Conservation (phyloP, 2,888 invertebrate genomes). For the Diogma glabrata region DNA sequence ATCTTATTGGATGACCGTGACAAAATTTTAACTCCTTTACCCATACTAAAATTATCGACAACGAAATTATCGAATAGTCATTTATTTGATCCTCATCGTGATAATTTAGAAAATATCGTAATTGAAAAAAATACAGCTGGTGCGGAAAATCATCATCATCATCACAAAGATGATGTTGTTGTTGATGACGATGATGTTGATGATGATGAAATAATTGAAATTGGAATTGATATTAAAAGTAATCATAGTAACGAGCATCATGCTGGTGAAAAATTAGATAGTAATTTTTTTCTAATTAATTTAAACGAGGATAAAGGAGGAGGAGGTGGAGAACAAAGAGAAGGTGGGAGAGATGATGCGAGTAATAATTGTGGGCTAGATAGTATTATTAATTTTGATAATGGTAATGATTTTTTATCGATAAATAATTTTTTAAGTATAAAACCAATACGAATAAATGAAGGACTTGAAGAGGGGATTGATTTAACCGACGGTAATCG, state of each 20-base stretch:
- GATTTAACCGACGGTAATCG: constrained; percentile 35
- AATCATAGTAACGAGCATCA: too few relatives aligned
- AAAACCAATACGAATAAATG: constrained; percentile 51
- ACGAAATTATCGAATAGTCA: constrained; percentile 17
- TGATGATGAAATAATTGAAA: too few relatives aligned
- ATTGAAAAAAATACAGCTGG: constrained; percentile 11
- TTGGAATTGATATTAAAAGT: too few relatives aligned
- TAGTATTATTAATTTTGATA: too few relatives aligned
- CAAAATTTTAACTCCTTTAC: constrained; percentile 9
- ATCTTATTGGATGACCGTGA: too few relatives aligned
- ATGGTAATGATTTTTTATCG: too few relatives aligned
- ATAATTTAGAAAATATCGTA: too few relatives aligned
- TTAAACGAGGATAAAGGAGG: constrained; percentile 9
- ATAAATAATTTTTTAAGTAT: constrained; percentile 55
- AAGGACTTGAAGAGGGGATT: constrained; percentile 54
- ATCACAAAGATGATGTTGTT: too few relatives aligned
- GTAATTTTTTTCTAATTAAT: too few relatives aligned
- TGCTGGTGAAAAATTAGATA: too few relatives aligned
- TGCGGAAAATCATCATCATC: background rate
- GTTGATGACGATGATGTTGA: too few relatives aligned
- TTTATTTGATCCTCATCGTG: constrained; percentile 14
- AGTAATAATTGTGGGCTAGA: too few relatives aligned
- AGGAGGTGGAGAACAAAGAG: background rate
- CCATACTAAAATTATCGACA: constrained; percentile 11
- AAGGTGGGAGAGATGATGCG: background rate